Evolutionary conservation across 1,140 invertebrate species (phyloP).

Genomic region (Melipona quadrifasciata): DNA sequence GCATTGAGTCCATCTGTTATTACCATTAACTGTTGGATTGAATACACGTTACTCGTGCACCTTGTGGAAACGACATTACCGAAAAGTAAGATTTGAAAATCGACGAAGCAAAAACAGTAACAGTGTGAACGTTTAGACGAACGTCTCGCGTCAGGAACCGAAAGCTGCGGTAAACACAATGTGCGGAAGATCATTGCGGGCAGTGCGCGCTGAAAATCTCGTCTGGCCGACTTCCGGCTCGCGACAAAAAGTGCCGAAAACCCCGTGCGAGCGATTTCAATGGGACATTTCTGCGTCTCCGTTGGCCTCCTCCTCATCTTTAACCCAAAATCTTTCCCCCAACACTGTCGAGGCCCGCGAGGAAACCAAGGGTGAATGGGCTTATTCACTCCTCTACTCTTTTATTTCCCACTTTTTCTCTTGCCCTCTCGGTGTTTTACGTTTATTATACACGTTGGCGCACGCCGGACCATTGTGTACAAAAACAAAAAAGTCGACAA

Average conservation of each 20-base stretch:
- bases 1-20: no score
- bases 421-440: constrained; percentile 40
- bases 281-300: constrained; percentile 51
- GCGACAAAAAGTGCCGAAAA: constrained; percentile 70
- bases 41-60: neutral
- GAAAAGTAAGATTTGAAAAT: neutral
- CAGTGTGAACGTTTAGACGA: neutral
- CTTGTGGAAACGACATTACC: neutral
- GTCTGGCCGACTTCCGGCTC: constrained; percentile 76
- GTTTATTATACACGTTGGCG: constrained; percentile 65
- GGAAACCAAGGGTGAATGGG: constrained; percentile 58
- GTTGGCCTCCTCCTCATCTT: constrained; percentile 39
- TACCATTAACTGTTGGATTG: no score
- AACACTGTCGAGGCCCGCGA: neutral
- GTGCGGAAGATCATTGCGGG: constrained; percentile 44
- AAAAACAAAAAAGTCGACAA: constrained; percentile 53
- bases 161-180: constrained; percentile 47
- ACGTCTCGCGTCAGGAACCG: constrained; percentile 52
- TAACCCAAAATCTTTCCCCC: constrained; percentile 44
- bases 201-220: constrained; percentile 62
- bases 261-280: constrained; percentile 58
- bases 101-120: no score
- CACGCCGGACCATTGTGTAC: constrained; percentile 63
- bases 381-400: constrained; percentile 64
- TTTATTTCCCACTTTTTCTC: constrained; percentile 52